These are phyloP conservation scores for Coregonus ussuriensis DNA, from an alignment of 2,797 vertebrate species.

Conservation along the genomic window DNA sequence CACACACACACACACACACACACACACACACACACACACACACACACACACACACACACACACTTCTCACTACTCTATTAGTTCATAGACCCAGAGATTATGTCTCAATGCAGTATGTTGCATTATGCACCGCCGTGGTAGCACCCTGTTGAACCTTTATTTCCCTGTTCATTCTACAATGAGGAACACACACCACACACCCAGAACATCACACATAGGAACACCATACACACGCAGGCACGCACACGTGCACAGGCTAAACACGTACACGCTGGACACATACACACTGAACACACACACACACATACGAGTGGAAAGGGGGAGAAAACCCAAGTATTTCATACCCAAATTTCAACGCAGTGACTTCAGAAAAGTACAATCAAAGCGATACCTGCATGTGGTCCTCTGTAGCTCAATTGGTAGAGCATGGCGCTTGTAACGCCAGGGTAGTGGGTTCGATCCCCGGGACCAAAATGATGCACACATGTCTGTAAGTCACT, in stretches of 20 bases:
- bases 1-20: too few species aligned
- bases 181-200: conserved; percentile 37
- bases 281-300: neutral
- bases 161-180: conserved; percentile 47
- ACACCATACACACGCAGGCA: neutral
- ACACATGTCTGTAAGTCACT: too few species aligned
- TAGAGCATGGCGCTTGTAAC: too few species aligned
- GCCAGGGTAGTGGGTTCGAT: too few species aligned
- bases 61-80: conserved; percentile 50
- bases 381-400: neutral
- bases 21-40: too few species aligned
- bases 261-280: too few species aligned
- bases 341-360: conserved; percentile 5
- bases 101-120: conserved; percentile 66
- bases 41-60: too few species aligned
- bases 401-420: too few species aligned
- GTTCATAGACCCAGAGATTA: conserved; percentile 67
- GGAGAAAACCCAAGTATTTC: conserved; percentile 3
- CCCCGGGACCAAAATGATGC: too few species aligned
- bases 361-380: neutral
- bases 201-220: neutral
- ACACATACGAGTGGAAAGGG: neutral
- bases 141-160: conserved; percentile 15
- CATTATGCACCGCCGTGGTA: conserved; percentile 55
- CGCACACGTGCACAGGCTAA: neutral